A percentile compares a stretch with the other conserved stretches of the same genome.
These are phyloP conservation scores for Lamprotornis superbus DNA, from an alignment of 2,113 vertebrate genomes.

Conservation along the genomic window DNA sequence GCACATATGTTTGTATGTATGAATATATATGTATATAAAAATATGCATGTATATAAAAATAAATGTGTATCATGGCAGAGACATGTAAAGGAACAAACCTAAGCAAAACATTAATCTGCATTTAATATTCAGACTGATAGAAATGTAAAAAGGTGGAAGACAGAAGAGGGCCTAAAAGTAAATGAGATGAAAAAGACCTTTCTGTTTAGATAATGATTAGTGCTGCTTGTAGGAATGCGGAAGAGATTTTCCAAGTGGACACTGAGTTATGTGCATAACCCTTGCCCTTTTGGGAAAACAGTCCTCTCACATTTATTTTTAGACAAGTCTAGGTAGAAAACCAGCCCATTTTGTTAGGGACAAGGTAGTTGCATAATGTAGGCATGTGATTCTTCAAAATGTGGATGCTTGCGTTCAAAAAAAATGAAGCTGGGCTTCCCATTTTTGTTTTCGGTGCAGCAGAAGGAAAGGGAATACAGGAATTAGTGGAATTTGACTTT, in stretches of 20 bases:
- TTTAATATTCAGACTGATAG: background rate
- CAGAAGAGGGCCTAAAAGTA: background rate
- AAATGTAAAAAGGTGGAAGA: background rate
- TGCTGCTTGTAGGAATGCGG: background rate
- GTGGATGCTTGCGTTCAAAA: background rate
- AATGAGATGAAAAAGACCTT: background rate
- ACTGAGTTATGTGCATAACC: background rate
- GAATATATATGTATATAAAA: background rate
- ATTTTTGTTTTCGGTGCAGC: background rate
- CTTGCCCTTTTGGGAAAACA: background rate
- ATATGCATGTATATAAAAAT: background rate
- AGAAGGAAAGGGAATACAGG: background rate
- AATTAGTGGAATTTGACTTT: background rate
- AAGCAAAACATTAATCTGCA: background rate
- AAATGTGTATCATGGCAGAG: background rate
- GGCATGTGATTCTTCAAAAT: background rate
- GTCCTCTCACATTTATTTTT: conserved; percentile 10
- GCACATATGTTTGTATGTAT: background rate
- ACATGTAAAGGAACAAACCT: background rate
- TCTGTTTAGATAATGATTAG: background rate
- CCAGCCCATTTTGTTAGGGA: background rate
- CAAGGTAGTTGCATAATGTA: background rate
- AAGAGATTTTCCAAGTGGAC: background rate
- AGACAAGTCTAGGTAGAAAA: background rate
- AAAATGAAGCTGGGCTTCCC: background rate